These are phyloP conservation scores for Liodrosophila aerea DNA, from an alignment of 2,888 invertebrate genomes.

Conservation along the genomic window DNA sequence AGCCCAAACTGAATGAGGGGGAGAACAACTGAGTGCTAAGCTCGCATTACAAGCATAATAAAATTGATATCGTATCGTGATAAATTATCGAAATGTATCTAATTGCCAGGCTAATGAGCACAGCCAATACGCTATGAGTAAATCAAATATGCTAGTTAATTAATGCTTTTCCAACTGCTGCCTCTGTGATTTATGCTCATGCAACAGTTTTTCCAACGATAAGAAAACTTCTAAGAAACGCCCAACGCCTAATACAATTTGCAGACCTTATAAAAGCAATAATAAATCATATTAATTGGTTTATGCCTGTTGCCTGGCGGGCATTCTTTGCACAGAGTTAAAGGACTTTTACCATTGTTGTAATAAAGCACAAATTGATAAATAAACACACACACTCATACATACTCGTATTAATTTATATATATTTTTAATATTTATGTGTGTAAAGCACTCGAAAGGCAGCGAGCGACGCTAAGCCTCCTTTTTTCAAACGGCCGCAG, in stretches of 20 bases:
- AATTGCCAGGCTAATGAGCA: constrained; percentile 34
- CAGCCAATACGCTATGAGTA: constrained; percentile 17
- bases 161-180: constrained; percentile 16
- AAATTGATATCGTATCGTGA: constrained; percentile 22
- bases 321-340: constrained; percentile 1
- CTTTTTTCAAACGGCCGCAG: constrained; percentile 42
- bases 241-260: constrained; percentile 16
- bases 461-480: constrained; percentile 31
- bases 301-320: constrained; percentile 18
- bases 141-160: constrained; percentile 44
- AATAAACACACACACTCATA: constrained; percentile 30
- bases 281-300: constrained; percentile 69
- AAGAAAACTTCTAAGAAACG: not conserved
- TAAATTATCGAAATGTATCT: constrained; percentile 24
- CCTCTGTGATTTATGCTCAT: constrained; percentile 29
- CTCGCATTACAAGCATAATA: constrained; percentile 16
- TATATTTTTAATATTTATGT: constrained; percentile 14
- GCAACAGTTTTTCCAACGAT: not conserved
- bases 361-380: constrained; percentile 55
- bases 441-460: constrained; percentile 21
- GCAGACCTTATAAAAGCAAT: constrained; percentile 24
- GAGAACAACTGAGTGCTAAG: constrained; percentile 3
- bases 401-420: constrained; percentile 42
- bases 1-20: not conserved
- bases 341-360: constrained; percentile 26